Evolutionary conservation across 2,113 vertebrate species (phyloP), one percentile per base, ranked within the genome.

Genomic region (Ptyas mucosa): DNA sequence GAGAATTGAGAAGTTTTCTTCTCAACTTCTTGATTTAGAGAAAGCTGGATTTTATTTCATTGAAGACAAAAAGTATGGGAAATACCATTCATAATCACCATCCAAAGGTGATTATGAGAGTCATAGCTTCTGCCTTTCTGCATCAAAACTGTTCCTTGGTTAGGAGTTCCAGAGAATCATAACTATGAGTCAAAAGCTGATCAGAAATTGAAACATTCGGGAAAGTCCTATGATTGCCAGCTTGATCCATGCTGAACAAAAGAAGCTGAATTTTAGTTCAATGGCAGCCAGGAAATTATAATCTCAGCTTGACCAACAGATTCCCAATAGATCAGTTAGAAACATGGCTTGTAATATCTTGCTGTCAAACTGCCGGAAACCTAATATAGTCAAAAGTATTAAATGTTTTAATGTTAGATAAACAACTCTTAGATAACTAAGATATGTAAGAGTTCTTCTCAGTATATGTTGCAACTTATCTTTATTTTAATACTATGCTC

Each of bases 401-500:
- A 0, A 55, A 51, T 93, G 90, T 87, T 8, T 75, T 29, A 29
- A 64, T 2, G 64, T 34, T 34, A 69, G 64, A 69, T 69, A 69
- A 26, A 24, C 57, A 61, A 69, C 64, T 69, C 64, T 69, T 18
- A 34, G 64, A 69, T 34, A n/a, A 69, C 5, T 69, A n/a, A 29
- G 75, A 49, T 88, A n/a, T 89, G 51, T 64, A 64, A 5, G 69
- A 21, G 64, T 75, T 92, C 92, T 93, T 53, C 24, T 9, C 3
- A 0, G 2, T n/a, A 43, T 90, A 1, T 57, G 87, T 94, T 94
- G 90, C 69, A 89, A 0, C 39, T 87, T 88, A 69, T 93, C 14
- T 86, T 85, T 88, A 85, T 94, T 85, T 90, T 92, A 91, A 94
- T 81, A 89, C 94, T 54, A 89, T 91, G 93, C 69, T 87, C 92